A percentile compares a stretch with the other conserved stretches of the same genome.
phyloP scores from a whole-genome alignment of 2,113 vertebrate species.

The Channa maculata region DNA sequence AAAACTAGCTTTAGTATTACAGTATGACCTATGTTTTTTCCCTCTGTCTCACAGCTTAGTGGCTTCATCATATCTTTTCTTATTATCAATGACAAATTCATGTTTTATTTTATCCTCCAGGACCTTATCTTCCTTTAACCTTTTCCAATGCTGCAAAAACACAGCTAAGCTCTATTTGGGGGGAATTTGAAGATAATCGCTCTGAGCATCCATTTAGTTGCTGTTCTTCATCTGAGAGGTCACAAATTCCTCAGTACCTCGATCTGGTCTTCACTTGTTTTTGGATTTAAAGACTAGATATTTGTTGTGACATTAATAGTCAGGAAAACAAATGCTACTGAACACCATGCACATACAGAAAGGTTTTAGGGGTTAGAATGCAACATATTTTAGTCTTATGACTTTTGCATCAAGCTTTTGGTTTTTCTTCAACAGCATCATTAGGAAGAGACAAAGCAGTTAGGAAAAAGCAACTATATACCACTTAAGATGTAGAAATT shows the following conservation, averaged over 20 bases:
- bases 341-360: not conserved
- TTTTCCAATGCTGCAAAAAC: slow-evolving; percentile 16
- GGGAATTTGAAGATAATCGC: slow-evolving; percentile 7
- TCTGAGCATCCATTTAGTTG: slow-evolving; percentile 28
- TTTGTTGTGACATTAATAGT: not conserved
- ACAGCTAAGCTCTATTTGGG: not conserved
- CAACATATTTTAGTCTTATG: too few species aligned
- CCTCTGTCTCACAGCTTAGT: slow-evolving; percentile 1
- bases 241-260: not conserved
- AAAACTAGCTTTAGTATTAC: not conserved
- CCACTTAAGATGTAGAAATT: too few species aligned
- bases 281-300: not conserved
- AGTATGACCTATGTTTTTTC: slow-evolving; percentile 20
- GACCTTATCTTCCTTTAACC: slow-evolving; percentile 25
- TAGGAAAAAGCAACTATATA: too few species aligned
- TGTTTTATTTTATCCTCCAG: slow-evolving; percentile 30
- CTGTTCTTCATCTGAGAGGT: slow-evolving; percentile 20
- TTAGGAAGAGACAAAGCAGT: not conserved
- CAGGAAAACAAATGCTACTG: slow-evolving; percentile 1
- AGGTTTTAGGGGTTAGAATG: too few species aligned
- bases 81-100: slow-evolving; percentile 37
- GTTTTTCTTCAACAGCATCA: not conserved
- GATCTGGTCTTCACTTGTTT: slow-evolving; percentile 24
- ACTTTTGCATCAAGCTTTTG: not conserved
- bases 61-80: slow-evolving; percentile 29